phyloP scores from a whole-genome alignment of 1,140 invertebrate species.

The Drosophila novamexicana region DNA sequence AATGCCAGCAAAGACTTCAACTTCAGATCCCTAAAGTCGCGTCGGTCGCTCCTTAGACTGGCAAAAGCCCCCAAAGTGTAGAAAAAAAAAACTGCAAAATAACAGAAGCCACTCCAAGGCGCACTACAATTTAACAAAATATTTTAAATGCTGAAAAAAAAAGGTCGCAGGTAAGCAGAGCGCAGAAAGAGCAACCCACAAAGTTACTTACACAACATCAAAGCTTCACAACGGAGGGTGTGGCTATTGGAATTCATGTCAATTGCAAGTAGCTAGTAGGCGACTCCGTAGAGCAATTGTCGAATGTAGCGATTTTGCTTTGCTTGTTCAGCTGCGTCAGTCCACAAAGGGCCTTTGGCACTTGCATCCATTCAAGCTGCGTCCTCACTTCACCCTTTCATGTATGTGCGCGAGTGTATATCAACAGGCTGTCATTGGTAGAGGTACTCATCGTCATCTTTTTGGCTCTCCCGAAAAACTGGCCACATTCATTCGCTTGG shows the following conservation, averaged over 20 bases:
- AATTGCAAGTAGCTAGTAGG: conserved; percentile 33
- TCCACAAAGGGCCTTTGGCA: conserved; percentile 67
- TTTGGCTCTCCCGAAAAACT: conserved; percentile 27
- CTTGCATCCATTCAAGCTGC: conserved; percentile 33
- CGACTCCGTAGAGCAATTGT: conserved; percentile 46
- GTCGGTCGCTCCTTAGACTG: conserved; percentile 1
- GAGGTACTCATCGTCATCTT: conserved; percentile 15
- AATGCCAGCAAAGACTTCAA: conserved; percentile 54
- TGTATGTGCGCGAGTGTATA: conserved; percentile 31
- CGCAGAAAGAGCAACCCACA: not conserved
- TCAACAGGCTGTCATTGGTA: conserved; percentile 42
- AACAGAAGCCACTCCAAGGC: conserved; percentile 60
- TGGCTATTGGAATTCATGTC: conserved; percentile 34
- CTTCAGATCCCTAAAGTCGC: conserved; percentile 21
- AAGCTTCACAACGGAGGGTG: not conserved
- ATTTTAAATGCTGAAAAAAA: conserved; percentile 16
- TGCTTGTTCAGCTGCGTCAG: conserved; percentile 19
- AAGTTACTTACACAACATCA: conserved; percentile 10
- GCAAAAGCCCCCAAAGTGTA: conserved; percentile 50
- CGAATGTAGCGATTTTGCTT: conserved; percentile 49
- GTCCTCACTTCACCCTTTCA: not conserved
- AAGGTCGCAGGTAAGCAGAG: not conserved
- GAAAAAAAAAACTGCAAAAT: conserved; percentile 24
- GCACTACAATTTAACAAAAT: conserved; percentile 21
- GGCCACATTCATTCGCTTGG: conserved; percentile 53